These are phyloP conservation scores for Gephyroberyx darwinii DNA, from an alignment of 2,797 vertebrate species.

Conservation along the genomic window DNA sequence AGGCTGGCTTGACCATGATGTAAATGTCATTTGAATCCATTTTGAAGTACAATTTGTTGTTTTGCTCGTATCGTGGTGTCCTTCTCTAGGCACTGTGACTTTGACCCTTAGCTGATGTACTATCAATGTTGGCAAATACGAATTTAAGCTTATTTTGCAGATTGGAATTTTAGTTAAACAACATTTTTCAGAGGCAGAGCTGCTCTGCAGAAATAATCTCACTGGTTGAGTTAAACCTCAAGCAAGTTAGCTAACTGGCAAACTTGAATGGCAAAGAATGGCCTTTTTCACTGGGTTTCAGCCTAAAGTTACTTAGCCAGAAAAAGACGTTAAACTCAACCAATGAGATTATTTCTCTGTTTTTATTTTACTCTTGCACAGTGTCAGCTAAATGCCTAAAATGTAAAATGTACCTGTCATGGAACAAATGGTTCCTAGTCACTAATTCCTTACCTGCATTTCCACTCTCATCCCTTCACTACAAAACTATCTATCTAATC, in stretches of 20 bases:
- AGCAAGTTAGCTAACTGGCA: too few species aligned
- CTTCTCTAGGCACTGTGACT: background rate
- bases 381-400: too few species aligned
- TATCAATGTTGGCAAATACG: constrained; percentile 1
- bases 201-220: background rate
- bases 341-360: background rate
- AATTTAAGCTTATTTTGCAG: background rate
- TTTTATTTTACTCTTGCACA: too few species aligned
- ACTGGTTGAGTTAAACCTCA: background rate
- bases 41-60: background rate
- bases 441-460: background rate
- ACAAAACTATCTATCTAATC: background rate
- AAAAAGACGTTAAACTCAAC: too few species aligned
- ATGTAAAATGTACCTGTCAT: background rate
- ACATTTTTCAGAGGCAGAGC: background rate
- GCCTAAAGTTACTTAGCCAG: constrained; percentile 16
- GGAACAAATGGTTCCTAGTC: background rate
- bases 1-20: constrained; percentile 13
- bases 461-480: background rate
- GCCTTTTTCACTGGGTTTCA: background rate
- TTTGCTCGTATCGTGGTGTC: background rate
- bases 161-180: background rate
- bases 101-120: constrained; percentile 11
- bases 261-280: too few species aligned
- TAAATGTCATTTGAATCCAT: background rate